Conservation (phyloP, 2,888 invertebrate species). For the Lobophora halterata region DNA sequence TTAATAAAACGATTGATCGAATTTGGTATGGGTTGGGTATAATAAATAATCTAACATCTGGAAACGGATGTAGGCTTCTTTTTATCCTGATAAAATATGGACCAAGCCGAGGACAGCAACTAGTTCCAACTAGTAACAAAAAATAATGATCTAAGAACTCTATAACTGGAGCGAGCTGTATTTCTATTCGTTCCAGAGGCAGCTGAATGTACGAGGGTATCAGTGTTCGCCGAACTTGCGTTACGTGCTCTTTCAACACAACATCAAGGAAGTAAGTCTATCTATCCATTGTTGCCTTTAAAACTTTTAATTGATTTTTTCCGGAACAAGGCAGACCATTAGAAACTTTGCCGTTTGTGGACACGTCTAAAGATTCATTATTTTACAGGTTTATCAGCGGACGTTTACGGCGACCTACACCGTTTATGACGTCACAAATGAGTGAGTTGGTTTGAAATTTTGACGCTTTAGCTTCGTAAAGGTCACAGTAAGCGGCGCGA, state of each 20-base stretch:
- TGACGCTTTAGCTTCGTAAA: conserved; percentile 42
- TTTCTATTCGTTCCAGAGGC: conserved; percentile 82
- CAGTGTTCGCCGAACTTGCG: conserved; percentile 92
- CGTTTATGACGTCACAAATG: conserved; percentile 94
- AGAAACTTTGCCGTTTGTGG: conserved; percentile 31
- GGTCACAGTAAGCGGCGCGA: conserved; percentile 39
- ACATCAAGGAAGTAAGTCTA: conserved; percentile 90
- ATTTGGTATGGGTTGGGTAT: too few relatives aligned
- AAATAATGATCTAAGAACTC: too few relatives aligned
- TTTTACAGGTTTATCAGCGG: conserved; percentile 89
- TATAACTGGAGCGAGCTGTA: conserved; percentile 11
- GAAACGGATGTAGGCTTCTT: too few relatives aligned
- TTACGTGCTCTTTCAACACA: conserved; percentile 93
- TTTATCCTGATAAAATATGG: too few relatives aligned
- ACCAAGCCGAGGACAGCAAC: too few relatives aligned
- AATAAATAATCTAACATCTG: too few relatives aligned
- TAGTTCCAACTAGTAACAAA: too few relatives aligned
- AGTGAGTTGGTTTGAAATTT: conserved; percentile 83
- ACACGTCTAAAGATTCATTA: conserved; percentile 39
- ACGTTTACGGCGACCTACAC: conserved; percentile 94
- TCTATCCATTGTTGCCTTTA: conserved; percentile 16
- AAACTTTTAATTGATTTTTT: conserved; percentile 49
- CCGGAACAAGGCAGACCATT: conserved; percentile 35
- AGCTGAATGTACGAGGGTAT: conserved; percentile 92
- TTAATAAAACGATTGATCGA: too few relatives aligned